Base-by-base conservation (phyloP, 1,140 invertebrate genomes). In the Globodera ellingtonae region DNA sequence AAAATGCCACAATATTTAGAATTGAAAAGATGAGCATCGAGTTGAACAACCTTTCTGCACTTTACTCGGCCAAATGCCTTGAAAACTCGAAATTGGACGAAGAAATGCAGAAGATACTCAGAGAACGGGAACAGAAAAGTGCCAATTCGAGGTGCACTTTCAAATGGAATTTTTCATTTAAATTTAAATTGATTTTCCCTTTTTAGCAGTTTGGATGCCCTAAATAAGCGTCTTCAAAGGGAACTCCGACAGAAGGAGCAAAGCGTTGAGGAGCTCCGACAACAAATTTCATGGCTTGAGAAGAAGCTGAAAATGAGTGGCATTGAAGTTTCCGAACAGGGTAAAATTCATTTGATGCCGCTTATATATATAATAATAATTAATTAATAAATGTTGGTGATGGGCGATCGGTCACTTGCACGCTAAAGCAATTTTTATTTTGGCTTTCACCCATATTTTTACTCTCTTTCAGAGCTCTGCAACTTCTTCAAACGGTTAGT, bases 41-140 rank as follows among this genome's bases (percentile, higher is more conserved):
- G 90, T 94, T 97, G 85, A 90, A 95, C 35, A 94, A 94, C 18
- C 91, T 97, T 71, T 95, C 94, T 1, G 94, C 95, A 82, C 94
- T 95, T 86, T 95, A 96, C 90, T 95, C 94, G 1, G 92, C 94
- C 10, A 96, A 96, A 89, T 96, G 95, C 90, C 92, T 96, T 70
- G 94, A 96, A 89, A 94, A 94, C 15, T 94, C 94, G 0, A 92
- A 93, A 35, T 90, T 95, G 65, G 94, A 95, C 86, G 94, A 95
- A 89, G 93, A 94, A 87, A 91, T 95, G 44, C 92, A 93, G 73
- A 90, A 91, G 48, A 91, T 94, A 75, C 93, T 92, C n/a, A 73
- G 77, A 5, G 81, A 88, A 56, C 78, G 78, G 66, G 81, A 86
- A 50, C 46, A 82, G 10, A 71, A 85, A 52, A 84, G 84, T 47